A percentile compares a stretch with the other conserved stretches of the same genome.
These are phyloP conservation scores for Fratercula arctica DNA, from an alignment of 2,797 vertebrate genomes.

Conservation along the genomic window DNA sequence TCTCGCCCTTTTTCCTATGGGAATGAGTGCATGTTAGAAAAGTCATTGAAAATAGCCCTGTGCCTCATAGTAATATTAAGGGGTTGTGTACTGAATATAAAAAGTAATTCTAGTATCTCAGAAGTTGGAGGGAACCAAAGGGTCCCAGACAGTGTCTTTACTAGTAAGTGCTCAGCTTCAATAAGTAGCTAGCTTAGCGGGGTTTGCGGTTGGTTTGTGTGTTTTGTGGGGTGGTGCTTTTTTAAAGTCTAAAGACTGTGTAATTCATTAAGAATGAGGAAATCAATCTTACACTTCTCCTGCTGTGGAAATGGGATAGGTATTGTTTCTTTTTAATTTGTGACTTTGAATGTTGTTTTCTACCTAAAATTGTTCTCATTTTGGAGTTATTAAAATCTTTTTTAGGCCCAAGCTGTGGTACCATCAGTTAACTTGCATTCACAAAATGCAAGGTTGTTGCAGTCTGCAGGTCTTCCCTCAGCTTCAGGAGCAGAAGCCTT, in stretches of 20 bases:
- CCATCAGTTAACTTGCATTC: constrained; percentile 84
- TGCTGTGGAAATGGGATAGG: not conserved
- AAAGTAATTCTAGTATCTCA: not conserved
- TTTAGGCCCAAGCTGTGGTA: constrained; percentile 82
- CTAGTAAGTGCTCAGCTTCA: not conserved
- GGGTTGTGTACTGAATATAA: not conserved
- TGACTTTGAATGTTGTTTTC: not conserved
- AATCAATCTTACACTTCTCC: not conserved
- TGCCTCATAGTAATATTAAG: not conserved
- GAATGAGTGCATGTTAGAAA: not conserved
- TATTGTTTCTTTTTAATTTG: not conserved
- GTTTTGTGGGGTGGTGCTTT: not conserved
- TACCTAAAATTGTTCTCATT: not conserved
- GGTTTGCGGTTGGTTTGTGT: not conserved
- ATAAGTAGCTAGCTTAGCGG: not conserved
- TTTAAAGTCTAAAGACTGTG: not conserved
- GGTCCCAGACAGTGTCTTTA: not conserved
- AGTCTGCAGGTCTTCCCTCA: constrained; percentile 83
- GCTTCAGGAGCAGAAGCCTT: constrained; percentile 84
- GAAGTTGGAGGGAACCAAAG: not conserved
- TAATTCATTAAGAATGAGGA: not conserved
- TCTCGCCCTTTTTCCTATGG: not conserved
- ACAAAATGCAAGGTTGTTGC: constrained; percentile 85
- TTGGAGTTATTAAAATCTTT: not conserved
- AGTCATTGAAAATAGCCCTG: not conserved